A percentile compares a stretch with the other conserved stretches of the same genome.
These are phyloP conservation scores for Crotophaga sulcirostris DNA, from an alignment of 2,113 vertebrate genomes.

Conservation along the genomic window DNA sequence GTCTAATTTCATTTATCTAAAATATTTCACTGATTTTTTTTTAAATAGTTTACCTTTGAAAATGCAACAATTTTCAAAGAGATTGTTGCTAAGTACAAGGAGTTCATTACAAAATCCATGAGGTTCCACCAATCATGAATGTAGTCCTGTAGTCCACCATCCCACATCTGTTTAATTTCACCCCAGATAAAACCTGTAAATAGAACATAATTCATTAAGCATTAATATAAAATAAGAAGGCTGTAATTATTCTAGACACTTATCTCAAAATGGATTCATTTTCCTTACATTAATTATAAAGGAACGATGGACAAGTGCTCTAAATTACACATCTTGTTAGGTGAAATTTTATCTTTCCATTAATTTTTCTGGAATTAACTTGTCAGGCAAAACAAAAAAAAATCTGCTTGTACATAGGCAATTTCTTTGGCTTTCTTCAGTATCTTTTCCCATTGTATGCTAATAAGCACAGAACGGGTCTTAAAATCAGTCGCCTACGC, in stretches of 20 bases:
- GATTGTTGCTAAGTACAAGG: conserved; percentile 95
- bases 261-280: background rate
- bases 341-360: background rate
- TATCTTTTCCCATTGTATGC: background rate
- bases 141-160: conserved; percentile 94
- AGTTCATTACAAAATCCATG: conserved; percentile 99
- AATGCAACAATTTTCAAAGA: conserved; percentile 95
- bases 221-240: background rate
- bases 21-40: background rate
- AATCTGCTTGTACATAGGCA: background rate
- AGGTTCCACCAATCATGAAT: conserved; percentile 99
- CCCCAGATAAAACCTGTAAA: conserved; percentile 94
- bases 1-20: background rate
- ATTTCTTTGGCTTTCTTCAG: background rate
- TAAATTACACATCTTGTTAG: background rate
- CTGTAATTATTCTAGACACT: background rate
- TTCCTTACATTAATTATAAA: background rate
- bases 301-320: background rate
- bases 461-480: background rate
- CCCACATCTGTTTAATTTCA: conserved; percentile 99
- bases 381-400: background rate
- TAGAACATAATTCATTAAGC: conserved; percentile 54
- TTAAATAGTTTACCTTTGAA: conserved; percentile 82
- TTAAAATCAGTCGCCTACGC: background rate
- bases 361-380: background rate